Evolutionary conservation across 2,113 vertebrate genomes (phyloP).

Genomic region (Stigmatopora argus): DNA sequence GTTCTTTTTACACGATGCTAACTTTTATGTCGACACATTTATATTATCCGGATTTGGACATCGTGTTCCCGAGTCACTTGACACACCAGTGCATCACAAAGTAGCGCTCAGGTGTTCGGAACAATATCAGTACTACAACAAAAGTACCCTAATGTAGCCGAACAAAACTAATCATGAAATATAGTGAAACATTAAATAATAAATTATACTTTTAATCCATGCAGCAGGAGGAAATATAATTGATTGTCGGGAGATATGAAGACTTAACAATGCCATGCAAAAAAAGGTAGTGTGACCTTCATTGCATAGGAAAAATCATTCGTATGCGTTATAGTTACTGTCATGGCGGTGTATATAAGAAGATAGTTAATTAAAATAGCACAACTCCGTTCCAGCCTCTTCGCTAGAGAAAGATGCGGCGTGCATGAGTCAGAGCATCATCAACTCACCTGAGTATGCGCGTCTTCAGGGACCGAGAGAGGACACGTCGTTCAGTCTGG

Average conservation of each 20-base stretch:
- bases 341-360: neutral
- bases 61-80: neutral
- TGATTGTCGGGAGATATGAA: neutral
- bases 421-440: slow-evolving; percentile 39
- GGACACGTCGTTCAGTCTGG: slow-evolving; percentile 13
- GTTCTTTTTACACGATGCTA: neutral
- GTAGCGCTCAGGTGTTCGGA: slow-evolving; percentile 65
- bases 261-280: neutral
- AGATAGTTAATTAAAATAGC: neutral
- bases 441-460: slow-evolving; percentile 42
- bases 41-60: fast-evolving
- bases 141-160: slow-evolving; percentile 27
- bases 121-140: slow-evolving; percentile 38
- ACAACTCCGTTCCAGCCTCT: slow-evolving; percentile 6
- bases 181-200: no score
- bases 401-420: neutral
- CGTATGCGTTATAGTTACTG: neutral
- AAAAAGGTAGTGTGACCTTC: neutral
- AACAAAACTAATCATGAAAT: neutral
- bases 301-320: neutral
- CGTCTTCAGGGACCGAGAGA: slow-evolving; percentile 11
- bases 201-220: no score
- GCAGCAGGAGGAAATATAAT: no score
- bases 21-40: slow-evolving; percentile 29
- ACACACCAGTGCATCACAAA: neutral